These are phyloP conservation scores for Globodera ellingtonae DNA, from an alignment of 1,140 invertebrate species.

Conservation along the genomic window DNA sequence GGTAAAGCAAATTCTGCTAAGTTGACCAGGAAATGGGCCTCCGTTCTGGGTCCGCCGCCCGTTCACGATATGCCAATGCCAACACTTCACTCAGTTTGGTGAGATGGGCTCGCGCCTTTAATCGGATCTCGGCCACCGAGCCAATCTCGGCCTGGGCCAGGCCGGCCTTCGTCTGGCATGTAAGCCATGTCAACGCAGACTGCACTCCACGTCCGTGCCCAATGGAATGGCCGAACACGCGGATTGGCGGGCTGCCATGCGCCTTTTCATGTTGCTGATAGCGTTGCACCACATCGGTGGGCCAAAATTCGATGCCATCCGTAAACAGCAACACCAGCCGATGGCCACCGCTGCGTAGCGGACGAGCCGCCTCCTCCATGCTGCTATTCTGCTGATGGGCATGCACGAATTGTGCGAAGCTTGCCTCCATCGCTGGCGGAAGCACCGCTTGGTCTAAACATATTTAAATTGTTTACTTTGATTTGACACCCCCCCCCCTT, in stretches of 20 bases:
- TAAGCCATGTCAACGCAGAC: constrained; percentile 50
- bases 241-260: constrained; percentile 36
- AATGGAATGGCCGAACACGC: constrained; percentile 62
- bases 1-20: neutral
- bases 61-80: constrained; percentile 38
- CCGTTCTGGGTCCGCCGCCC: constrained; percentile 21
- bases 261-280: constrained; percentile 5
- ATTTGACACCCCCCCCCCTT: no score
- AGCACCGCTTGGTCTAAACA: constrained; percentile 54
- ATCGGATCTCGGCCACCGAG: constrained; percentile 59
- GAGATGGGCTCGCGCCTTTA: constrained; percentile 51
- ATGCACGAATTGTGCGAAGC: constrained; percentile 46
- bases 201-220: constrained; percentile 58
- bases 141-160: constrained; percentile 44
- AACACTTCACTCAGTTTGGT: constrained; percentile 44
- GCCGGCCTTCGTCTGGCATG: constrained; percentile 49
- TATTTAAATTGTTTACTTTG: no score
- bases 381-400: neutral
- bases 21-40: constrained; percentile 49
- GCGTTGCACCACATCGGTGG: constrained; percentile 44
- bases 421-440: constrained; percentile 59
- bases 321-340: constrained; percentile 61
- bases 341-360: constrained; percentile 53
- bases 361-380: neutral
- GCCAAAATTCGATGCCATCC: constrained; percentile 64